phyloP scores from a whole-genome alignment of 1,140 invertebrate species.

The Drosophila willistoni region DNA sequence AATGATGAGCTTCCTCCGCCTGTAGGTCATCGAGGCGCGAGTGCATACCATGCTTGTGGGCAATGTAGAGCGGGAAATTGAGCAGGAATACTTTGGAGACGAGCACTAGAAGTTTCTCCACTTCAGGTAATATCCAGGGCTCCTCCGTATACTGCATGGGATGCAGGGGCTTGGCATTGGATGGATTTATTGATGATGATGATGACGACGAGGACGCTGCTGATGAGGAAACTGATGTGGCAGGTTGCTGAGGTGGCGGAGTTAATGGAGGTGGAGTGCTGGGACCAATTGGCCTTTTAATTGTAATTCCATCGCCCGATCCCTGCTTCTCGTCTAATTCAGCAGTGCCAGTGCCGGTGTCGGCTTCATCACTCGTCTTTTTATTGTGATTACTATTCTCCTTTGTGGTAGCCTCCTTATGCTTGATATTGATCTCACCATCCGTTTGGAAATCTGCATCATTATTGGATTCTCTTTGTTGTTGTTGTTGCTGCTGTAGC shows the following conservation, averaged over 20 bases:
- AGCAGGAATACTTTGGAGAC: conserved; percentile 92
- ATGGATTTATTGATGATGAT: not conserved
- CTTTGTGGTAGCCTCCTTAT: conserved; percentile 35
- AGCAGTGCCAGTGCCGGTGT: not conserved
- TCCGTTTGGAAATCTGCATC: conserved; percentile 30
- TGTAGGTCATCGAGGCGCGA: conserved; percentile 90
- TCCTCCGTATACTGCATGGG: conserved; percentile 77
- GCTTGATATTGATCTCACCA: conserved; percentile 39
- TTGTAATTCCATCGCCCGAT: conserved; percentile 53
- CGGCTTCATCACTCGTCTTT: conserved; percentile 25
- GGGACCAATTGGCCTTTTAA: conserved; percentile 41
- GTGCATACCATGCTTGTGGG: conserved; percentile 93
- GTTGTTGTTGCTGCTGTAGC: conserved; percentile 31
- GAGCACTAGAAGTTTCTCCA: conserved; percentile 90
- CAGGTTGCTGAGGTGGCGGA: not conserved
- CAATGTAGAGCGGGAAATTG: conserved; percentile 96
- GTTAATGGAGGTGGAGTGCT: conserved; percentile 43
- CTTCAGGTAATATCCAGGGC: conserved; percentile 89
- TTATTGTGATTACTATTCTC: conserved; percentile 37
- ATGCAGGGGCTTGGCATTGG: conserved; percentile 37
- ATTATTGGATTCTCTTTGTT: conserved; percentile 44
- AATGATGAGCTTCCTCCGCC: conserved; percentile 89
- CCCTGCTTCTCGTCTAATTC: conserved; percentile 44
- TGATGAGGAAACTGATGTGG: not conserved
- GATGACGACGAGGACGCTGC: too few relatives aligned